Percentiles rank a stretch among this genome's conserved stretches.
These are phyloP conservation scores for Tipula unca DNA, from an alignment of 2,888 invertebrate genomes.

Conservation along the genomic window DNA sequence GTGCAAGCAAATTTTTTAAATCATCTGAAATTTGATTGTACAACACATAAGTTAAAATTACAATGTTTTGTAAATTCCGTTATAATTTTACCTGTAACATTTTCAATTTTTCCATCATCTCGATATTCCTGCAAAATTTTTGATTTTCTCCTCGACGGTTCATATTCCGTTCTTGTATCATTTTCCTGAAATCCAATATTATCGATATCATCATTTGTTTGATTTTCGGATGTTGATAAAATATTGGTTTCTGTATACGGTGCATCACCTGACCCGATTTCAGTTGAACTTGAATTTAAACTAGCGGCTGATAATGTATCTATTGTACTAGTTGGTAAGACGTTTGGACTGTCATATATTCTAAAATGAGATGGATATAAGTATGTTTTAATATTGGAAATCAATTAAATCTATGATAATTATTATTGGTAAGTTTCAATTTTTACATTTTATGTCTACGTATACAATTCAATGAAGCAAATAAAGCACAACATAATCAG, in stretches of 20 bases:
- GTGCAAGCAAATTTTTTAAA: constrained; percentile 35
- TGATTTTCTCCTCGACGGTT: constrained; percentile 30
- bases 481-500: too few relatives aligned
- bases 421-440: too few relatives aligned
- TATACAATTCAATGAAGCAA: too few relatives aligned
- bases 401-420: too few relatives aligned
- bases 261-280: not conserved
- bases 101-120: constrained; percentile 34
- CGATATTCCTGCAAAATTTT: constrained; percentile 38
- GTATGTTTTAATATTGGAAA: too few relatives aligned
- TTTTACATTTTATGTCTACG: too few relatives aligned
- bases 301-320: not conserved
- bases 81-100: constrained; percentile 36
- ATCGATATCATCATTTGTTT: not conserved
- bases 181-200: constrained; percentile 10
- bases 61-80: too few relatives aligned
- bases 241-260: not conserved
- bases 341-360: not conserved
- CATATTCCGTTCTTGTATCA: constrained; percentile 30
- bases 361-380: not conserved
- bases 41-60: not conserved
- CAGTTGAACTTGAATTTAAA: not conserved
- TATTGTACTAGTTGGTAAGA: not conserved
- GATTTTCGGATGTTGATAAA: not conserved
- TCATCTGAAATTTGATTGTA: not conserved